phyloP scores from a whole-genome alignment of 2,797 vertebrate genomes.

The Xiphophorus birchmanni region DNA sequence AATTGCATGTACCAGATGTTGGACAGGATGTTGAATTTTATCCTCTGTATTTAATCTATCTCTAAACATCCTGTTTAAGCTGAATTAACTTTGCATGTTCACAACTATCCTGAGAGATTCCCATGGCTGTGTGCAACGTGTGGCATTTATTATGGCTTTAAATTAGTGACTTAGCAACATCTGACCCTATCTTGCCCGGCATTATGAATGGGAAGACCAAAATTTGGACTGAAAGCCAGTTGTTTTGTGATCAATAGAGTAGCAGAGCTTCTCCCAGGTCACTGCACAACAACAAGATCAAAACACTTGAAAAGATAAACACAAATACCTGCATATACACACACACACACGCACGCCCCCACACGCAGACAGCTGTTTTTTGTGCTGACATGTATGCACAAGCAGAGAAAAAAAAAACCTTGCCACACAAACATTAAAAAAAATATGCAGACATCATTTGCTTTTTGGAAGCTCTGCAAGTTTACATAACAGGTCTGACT shows the following conservation, averaged over 20 bases:
- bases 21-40: background rate
- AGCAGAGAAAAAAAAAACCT: background rate
- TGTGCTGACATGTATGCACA: conserved; percentile 24
- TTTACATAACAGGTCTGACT: conserved; percentile 74
- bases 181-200: background rate
- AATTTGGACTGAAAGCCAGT: background rate
- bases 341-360: background rate
- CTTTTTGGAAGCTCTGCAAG: conserved; percentile 42
- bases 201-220: background rate
- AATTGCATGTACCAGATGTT: background rate
- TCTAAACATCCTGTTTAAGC: background rate
- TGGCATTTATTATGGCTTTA: background rate
- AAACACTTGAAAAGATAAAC: conserved; percentile 14
- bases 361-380: conserved; percentile 12
- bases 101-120: background rate
- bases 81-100: background rate
- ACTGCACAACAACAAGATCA: conserved; percentile 24
- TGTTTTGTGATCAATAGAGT: conserved; percentile 1
- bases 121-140: background rate
- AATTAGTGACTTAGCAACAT: background rate
- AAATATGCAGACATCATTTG: conserved; percentile 46
- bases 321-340: conserved; percentile 17
- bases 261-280: conserved; percentile 30
- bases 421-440: conserved; percentile 16
- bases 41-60: background rate